Conservation (phyloP, 2,888 invertebrate genomes). For the Stenotaenia linearis region DNA sequence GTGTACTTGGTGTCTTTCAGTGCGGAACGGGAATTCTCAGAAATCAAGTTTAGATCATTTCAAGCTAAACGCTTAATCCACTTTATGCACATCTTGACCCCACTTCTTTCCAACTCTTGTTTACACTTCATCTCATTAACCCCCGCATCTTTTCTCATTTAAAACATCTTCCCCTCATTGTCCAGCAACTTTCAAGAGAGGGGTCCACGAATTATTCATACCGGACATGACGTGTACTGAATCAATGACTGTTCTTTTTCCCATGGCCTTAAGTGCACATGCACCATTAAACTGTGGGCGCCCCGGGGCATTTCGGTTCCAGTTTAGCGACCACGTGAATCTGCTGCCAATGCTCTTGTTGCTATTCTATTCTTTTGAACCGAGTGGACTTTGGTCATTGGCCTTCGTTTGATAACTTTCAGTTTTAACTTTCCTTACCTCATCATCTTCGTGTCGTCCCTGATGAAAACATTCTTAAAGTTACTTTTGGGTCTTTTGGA, state of each 20-base stretch:
- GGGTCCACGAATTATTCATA: neutral
- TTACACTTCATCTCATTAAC: neutral
- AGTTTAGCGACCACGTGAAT: neutral
- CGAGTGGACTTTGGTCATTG: neutral
- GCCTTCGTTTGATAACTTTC: neutral
- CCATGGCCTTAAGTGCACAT: neutral
- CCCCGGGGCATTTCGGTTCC: neutral
- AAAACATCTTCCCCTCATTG: neutral
- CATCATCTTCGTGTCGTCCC: neutral
- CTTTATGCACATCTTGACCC: neutral
- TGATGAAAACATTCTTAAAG: neutral
- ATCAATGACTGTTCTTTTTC: neutral
- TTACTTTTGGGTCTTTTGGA: neutral
- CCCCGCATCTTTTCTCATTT: neutral
- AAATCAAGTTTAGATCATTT: neutral
- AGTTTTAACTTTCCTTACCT: neutral
- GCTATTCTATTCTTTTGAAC: neutral
- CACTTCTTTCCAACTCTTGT: too few species aligned
- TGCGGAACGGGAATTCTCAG: neutral
- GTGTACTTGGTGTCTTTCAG: neutral
- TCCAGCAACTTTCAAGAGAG: too few species aligned
- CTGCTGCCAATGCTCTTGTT: neutral
- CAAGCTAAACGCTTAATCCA: neutral
- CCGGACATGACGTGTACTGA: neutral
- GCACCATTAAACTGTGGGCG: neutral